These are phyloP conservation scores for Phaetusa simplex DNA, from an alignment of 2,113 vertebrate species.

Conservation along the genomic window DNA sequence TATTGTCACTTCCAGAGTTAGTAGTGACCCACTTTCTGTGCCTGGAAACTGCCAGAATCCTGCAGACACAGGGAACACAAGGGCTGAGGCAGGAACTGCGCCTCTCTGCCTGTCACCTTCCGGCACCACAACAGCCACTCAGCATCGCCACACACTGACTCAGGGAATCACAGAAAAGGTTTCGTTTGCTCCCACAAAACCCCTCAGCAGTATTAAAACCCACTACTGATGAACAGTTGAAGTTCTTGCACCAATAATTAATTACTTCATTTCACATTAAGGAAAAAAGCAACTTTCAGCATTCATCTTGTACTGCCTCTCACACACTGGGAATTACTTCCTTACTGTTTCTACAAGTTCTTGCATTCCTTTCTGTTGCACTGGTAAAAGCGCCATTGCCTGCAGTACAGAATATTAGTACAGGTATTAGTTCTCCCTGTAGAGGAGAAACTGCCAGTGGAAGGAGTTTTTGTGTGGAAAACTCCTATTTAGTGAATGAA, in stretches of 20 bases:
- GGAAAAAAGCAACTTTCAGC: background rate
- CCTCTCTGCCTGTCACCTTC: background rate
- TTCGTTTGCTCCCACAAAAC: background rate
- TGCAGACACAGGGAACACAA: background rate
- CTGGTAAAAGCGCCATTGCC: background rate
- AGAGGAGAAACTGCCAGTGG: background rate
- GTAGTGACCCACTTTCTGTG: background rate
- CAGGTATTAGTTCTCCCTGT: background rate
- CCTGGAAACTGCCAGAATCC: background rate
- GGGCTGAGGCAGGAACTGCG: background rate
- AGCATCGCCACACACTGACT: too few species aligned
- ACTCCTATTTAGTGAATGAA: background rate
- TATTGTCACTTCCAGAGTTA: background rate
- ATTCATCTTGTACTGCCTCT: background rate
- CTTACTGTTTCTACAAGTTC: background rate
- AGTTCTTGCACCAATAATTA: background rate
- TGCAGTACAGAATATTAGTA: background rate
- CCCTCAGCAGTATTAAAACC: background rate
- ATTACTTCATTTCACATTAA: background rate
- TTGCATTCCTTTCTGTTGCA: background rate
- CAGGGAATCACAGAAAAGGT: background rate
- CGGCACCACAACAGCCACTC: background rate
- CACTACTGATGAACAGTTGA: background rate
- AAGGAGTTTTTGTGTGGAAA: background rate
- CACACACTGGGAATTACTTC: background rate